Conservation (phyloP, 2,888 invertebrate genomes). For the Caenorhabditis uteleia region DNA sequence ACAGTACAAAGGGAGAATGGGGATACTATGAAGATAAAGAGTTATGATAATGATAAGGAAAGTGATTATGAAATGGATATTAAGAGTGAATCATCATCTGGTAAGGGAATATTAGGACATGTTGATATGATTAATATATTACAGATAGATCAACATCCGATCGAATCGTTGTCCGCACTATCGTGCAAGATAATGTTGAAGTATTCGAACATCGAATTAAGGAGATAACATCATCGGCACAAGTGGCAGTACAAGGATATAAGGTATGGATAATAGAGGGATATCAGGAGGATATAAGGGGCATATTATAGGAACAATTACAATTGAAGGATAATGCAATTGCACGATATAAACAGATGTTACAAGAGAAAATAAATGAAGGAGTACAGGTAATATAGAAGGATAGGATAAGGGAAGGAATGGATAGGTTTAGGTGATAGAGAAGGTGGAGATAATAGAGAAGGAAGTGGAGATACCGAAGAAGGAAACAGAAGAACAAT, state of each 20-base stretch:
- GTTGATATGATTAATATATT: not conserved
- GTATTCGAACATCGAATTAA: constrained; percentile 53
- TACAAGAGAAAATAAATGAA: constrained; percentile 41
- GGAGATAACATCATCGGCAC: constrained; percentile 53
- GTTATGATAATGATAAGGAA: constrained; percentile 24
- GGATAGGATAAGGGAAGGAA: constrained; percentile 16
- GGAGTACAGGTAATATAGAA: constrained; percentile 14
- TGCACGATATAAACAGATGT: constrained; percentile 51
- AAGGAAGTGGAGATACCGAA: constrained; percentile 9
- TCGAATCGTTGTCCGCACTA: constrained; percentile 36
- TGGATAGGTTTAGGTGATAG: constrained; percentile 31
- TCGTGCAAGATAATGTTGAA: constrained; percentile 58
- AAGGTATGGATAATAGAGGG: too few species aligned
- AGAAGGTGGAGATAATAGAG: constrained; percentile 12
- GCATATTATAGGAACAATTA: constrained; percentile 64
- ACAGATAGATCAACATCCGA: not conserved
- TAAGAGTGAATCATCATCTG: constrained; percentile 5
- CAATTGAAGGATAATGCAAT: constrained; percentile 57
- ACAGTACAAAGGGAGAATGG: not conserved
- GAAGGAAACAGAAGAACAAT: constrained; percentile 3
- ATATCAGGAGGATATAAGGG: too few species aligned
- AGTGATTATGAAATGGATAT: constrained; percentile 49
- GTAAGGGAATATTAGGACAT: not conserved
- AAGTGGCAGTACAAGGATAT: constrained; percentile 56
- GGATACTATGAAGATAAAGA: not conserved